These are phyloP conservation scores for Sterrhoptilus dennistouni DNA, from an alignment of 2,113 vertebrate genomes.

Conservation along the genomic window DNA sequence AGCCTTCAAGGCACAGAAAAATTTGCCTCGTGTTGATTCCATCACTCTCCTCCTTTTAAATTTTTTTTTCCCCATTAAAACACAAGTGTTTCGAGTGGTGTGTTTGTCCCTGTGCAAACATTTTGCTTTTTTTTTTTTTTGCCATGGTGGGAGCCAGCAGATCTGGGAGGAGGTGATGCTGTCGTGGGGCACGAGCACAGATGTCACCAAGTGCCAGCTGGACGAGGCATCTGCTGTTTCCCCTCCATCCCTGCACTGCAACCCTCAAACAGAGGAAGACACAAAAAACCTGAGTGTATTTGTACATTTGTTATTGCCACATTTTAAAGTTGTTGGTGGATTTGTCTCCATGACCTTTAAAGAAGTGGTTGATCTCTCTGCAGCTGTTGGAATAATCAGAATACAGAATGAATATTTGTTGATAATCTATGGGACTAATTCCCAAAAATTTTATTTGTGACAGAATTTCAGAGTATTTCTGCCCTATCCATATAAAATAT, in stretches of 20 bases:
- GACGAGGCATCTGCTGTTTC: background rate
- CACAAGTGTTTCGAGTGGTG: background rate
- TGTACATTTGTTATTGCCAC: background rate
- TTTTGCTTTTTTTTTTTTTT: background rate
- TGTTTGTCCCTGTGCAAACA: background rate
- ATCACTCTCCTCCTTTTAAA: background rate
- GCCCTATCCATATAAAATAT: no score
- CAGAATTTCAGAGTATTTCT: no score
- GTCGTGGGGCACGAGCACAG: background rate
- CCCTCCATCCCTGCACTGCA: background rate
- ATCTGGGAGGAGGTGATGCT: background rate
- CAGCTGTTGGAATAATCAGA: background rate
- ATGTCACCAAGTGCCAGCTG: constrained; percentile 36
- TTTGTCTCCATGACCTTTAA: background rate
- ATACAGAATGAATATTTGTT: background rate
- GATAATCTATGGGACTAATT: background rate
- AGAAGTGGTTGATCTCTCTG: background rate
- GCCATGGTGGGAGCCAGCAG: background rate
- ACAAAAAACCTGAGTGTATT: background rate
- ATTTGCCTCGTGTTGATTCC: background rate
- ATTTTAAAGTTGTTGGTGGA: background rate
- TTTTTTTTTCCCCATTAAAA: background rate
- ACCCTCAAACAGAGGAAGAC: background rate
- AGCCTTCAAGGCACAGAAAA: background rate
- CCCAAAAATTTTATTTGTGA: background rate